Percentiles rank a stretch among this genome's conserved stretches.
These are phyloP conservation scores for Phenganax subtilis DNA, from an alignment of 92 coral and sea anemone species.

Conservation along the genomic window DNA sequence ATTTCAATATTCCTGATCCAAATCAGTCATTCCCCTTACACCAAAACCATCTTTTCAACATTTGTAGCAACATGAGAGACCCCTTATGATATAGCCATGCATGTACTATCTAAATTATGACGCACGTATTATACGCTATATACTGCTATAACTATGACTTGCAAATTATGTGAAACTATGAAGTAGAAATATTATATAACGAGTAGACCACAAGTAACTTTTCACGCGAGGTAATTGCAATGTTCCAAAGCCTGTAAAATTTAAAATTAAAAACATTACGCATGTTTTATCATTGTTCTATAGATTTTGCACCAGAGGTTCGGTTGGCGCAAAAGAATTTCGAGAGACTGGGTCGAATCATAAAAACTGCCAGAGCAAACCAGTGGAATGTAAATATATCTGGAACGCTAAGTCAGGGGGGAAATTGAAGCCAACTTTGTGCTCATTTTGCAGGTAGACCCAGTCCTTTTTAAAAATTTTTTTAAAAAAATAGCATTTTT, in stretches of 20 bases:
- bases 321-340: too few relatives aligned
- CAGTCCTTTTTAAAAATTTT: too few relatives aligned
- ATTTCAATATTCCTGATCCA: not conserved
- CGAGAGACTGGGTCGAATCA: too few relatives aligned
- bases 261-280: conserved; percentile 1
- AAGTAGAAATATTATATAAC: not conserved
- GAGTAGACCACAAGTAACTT: not conserved
- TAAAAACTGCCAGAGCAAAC: too few relatives aligned
- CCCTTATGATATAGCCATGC: not conserved
- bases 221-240: conserved; percentile 24
- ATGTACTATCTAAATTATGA: not conserved
- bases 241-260: conserved; percentile 35
- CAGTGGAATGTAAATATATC: too few relatives aligned
- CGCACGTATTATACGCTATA: not conserved
- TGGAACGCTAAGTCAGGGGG: too few relatives aligned
- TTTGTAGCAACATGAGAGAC: not conserved
- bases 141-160: not conserved
- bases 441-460: too few relatives aligned
- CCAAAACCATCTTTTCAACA: not conserved
- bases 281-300: not conserved
- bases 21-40: not conserved
- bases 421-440: too few relatives aligned
- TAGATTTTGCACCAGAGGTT: not conserved
- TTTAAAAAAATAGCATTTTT: too few relatives aligned
- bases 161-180: not conserved